Evolutionary conservation across 2,113 vertebrate genomes (phyloP).

Genomic region (Pelodiscus sinensis): DNA sequence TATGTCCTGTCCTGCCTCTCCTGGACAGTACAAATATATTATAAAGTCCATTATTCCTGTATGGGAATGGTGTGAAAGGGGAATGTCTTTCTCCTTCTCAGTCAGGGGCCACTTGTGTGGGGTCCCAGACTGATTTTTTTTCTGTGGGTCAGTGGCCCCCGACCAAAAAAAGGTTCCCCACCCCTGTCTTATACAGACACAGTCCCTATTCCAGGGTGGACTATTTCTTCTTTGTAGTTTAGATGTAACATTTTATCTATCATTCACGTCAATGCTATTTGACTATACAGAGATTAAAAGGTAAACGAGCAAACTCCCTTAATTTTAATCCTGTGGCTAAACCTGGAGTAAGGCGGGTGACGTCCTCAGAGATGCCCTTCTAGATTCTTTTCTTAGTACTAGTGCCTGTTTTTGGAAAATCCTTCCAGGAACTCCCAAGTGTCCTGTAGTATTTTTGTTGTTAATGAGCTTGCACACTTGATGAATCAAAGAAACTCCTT

Average conservation of each 20-base stretch:
- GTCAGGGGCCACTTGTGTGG: no score
- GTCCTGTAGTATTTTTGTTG: neutral
- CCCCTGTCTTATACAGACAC: neutral
- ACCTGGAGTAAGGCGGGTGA: neutral
- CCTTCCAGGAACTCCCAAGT: neutral
- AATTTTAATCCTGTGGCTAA: neutral
- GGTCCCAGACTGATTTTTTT: neutral
- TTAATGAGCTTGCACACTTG: neutral
- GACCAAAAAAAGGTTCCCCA: no score
- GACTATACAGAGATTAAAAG: no score
- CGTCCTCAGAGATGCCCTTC: neutral
- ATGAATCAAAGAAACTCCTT: neutral
- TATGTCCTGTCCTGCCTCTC: neutral
- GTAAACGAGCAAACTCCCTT: neutral
- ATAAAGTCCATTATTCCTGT: neutral
- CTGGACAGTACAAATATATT: neutral
- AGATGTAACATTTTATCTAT: neutral
- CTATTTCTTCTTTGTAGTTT: neutral
- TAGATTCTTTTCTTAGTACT: neutral
- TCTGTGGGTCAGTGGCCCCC: neutral
- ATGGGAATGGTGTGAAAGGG: neutral
- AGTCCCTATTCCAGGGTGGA: neutral
- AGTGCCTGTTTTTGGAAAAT: neutral
- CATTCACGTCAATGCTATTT: no score
- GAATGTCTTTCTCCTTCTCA: no score